Percentiles rank a stretch among this genome's conserved stretches.
phyloP scores from a whole-genome alignment of 2,113 vertebrate species.

The Misgurnus mizolepis region DNA sequence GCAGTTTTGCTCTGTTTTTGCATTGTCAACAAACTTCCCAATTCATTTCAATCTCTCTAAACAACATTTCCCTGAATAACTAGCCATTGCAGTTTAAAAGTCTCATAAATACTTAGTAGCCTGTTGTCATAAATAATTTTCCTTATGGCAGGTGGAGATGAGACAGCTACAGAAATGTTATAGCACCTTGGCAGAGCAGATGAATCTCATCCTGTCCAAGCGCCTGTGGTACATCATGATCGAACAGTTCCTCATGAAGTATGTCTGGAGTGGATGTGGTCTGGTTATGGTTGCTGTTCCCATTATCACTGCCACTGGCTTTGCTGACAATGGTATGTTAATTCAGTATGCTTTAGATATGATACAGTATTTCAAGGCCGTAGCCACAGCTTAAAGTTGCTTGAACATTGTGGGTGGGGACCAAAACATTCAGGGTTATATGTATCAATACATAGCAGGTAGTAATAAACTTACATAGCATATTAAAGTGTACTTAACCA shows the following conservation, averaged over 20 bases:
- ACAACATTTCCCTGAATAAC: neutral
- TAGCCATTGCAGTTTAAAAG: neutral
- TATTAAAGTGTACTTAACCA: no score
- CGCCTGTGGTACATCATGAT: slow-evolving; percentile 98
- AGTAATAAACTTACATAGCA: no score
- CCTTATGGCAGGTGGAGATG: slow-evolving; percentile 88
- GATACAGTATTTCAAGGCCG: no score
- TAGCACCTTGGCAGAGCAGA: slow-evolving; percentile 88
- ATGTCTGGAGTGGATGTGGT: slow-evolving; percentile 94
- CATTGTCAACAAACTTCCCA: neutral
- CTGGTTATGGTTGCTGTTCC: slow-evolving; percentile 98
- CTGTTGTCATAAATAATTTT: neutral
- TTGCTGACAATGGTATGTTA: slow-evolving; percentile 87
- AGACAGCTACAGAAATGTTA: slow-evolving; percentile 95
- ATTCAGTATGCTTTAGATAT: neutral
- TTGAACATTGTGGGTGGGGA: no score
- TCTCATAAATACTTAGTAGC: neutral
- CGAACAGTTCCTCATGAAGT: slow-evolving; percentile 99
- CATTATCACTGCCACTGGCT: slow-evolving; percentile 97
- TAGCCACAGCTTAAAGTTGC: no score
- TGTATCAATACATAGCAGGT: no score
- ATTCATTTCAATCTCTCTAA: neutral
- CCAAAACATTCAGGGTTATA: no score
- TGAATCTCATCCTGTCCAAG: slow-evolving; percentile 95
- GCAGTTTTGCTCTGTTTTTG: no score